Percentiles rank a stretch among this genome's conserved stretches.
Conservation (phyloP, 2,888 invertebrate species). For the Nomada ruficornis region DNA sequence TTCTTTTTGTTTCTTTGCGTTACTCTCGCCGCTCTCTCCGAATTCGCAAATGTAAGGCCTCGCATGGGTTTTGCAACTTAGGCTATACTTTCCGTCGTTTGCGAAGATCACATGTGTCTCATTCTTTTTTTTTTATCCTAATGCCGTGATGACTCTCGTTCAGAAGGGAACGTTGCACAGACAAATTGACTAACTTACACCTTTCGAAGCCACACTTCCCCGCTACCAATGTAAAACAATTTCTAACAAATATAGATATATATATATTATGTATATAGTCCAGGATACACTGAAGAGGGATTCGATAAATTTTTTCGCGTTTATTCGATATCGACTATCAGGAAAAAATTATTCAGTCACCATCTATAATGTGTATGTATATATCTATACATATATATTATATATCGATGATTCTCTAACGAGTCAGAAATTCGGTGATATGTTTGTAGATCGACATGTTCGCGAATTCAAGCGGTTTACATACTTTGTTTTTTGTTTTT, state of each 20-base stretch:
- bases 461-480: conserved; percentile 42
- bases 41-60: conserved; percentile 72
- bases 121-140: background rate
- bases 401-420: conserved; percentile 42
- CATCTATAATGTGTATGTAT: conserved; percentile 25
- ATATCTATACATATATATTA: conserved; percentile 13
- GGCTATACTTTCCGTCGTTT: conserved; percentile 71
- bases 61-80: conserved; percentile 68
- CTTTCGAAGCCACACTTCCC: conserved; percentile 7
- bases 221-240: conserved; percentile 21
- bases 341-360: conserved; percentile 40
- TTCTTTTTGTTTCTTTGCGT: background rate
- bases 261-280: conserved; percentile 5
- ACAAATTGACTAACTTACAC: conserved; percentile 47
- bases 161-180: conserved; percentile 7
- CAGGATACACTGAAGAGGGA: conserved; percentile 35
- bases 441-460: conserved; percentile 46
- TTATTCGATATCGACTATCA: conserved; percentile 21
- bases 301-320: conserved; percentile 23
- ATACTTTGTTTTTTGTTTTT: conserved; percentile 16
- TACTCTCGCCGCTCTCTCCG: conserved; percentile 34
- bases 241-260: conserved; percentile 25
- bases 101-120: conserved; percentile 60
- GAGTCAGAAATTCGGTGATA: conserved; percentile 58
- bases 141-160: conserved; percentile 35